Conservation (phyloP, 2,888 invertebrate species). For the Hypena proboscidalis region DNA sequence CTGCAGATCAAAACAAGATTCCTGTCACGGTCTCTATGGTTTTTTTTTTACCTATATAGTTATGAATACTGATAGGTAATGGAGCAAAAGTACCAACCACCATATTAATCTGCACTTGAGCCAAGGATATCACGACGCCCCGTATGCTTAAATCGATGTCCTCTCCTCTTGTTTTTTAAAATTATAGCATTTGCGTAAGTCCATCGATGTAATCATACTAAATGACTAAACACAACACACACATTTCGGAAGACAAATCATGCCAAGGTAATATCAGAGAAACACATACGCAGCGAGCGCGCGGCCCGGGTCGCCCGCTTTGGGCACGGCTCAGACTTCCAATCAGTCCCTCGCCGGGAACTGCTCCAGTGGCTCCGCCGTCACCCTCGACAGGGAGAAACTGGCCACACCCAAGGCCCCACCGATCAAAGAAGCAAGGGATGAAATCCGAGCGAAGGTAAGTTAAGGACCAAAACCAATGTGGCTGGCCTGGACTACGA, state of each 20-base stretch:
- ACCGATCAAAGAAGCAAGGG: slow-evolving; percentile 33
- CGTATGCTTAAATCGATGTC: too few species aligned
- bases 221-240: slow-evolving; percentile 14
- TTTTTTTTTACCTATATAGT: too few species aligned
- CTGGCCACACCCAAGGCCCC: slow-evolving; percentile 43
- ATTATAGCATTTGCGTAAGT: background rate
- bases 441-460: slow-evolving; percentile 44
- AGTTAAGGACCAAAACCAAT: slow-evolving; percentile 39
- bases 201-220: slow-evolving; percentile 14
- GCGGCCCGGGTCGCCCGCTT: slow-evolving; percentile 69
- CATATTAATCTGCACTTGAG: slow-evolving; percentile 9
- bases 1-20: too few species aligned
- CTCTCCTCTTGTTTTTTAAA: too few species aligned
- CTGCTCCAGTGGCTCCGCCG: slow-evolving; percentile 40
- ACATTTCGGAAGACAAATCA: slow-evolving; percentile 20
- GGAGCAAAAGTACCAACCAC: too few species aligned
- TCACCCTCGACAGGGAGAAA: slow-evolving; percentile 42
- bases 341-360: slow-evolving; percentile 54
- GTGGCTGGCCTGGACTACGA: slow-evolving; percentile 27
- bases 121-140: too few species aligned
- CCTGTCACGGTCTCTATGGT: too few species aligned
- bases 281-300: slow-evolving; percentile 58
- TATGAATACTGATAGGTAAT: too few species aligned
- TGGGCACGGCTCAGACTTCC: slow-evolving; percentile 47
- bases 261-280: slow-evolving; percentile 25